phyloP scores from a whole-genome alignment of 2,888 invertebrate genomes.

The Drosophila dives region DNA sequence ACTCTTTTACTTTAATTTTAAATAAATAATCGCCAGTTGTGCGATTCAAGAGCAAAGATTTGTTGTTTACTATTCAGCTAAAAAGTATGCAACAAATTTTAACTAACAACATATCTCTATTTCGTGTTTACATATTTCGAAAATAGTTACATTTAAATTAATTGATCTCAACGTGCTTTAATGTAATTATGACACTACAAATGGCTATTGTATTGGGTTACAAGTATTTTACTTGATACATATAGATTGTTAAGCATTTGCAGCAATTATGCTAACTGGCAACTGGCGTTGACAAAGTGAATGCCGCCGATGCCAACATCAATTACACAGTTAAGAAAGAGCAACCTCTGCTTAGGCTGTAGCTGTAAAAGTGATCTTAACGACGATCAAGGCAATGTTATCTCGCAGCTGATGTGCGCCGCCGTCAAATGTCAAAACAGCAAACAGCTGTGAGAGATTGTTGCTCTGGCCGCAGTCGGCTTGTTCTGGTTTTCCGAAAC shows the following conservation, averaged over 20 bases:
- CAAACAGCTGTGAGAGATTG: slow-evolving; percentile 32
- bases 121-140: neutral
- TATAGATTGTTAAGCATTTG: slow-evolving; percentile 58
- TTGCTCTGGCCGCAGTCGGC: slow-evolving; percentile 11
- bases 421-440: slow-evolving; percentile 67
- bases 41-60: neutral
- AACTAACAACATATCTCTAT: neutral
- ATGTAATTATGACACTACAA: slow-evolving; percentile 28
- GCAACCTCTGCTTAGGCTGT: slow-evolving; percentile 11
- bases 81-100: slow-evolving; percentile 22
- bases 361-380: slow-evolving; percentile 56
- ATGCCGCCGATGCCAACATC: slow-evolving; percentile 52
- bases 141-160: neutral
- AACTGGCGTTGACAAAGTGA: slow-evolving; percentile 63
- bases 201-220: neutral
- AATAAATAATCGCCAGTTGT: neutral
- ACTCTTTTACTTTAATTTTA: neutral
- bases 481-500: slow-evolving; percentile 47
- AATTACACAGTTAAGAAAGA: slow-evolving; percentile 47
- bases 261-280: slow-evolving; percentile 46
- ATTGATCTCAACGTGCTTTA: neutral
- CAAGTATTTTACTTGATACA: neutral
- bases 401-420: slow-evolving; percentile 28
- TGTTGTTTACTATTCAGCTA: neutral
- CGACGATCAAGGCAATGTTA: slow-evolving; percentile 68